Base-by-base conservation (phyloP, 2,113 vertebrate species). In the Entelurus aequoreus region DNA sequence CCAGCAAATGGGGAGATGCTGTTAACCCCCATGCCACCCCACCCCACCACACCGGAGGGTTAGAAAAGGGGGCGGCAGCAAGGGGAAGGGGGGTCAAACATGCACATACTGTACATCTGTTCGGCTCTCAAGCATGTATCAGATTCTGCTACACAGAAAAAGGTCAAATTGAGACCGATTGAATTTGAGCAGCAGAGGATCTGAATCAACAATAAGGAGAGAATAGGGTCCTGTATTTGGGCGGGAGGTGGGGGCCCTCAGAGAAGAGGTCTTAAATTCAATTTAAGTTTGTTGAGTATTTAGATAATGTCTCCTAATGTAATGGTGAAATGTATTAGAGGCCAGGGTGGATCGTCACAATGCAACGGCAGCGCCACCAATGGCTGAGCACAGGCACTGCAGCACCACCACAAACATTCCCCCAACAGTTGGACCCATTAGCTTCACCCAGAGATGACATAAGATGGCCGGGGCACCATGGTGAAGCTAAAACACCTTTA, bases 281-380 rank as follows among this genome's bases (percentile, higher is more conserved):
- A 90, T 91, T 89, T 87, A 76, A 85, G 74, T 83, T 82, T 85
- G 84, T 89, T 78, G 85, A 89, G 85, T 84, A 87, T 87, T 88
- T 86, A 88, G 88, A 90, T 87, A 87, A 88, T 89, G 84, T 87
- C 81, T 69, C 63, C 80, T 86, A 86, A 90, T 84, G 78, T 73
- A 84, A 87, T 86, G 78, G 51, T 12, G 61, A 56, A 66, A 58
- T 49, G 69, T 69, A 72, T 77, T 75, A 71, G 74, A 63, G 65
- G 75, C 69, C 72, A 80, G 10, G 6, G 6, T 8, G 42, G 42
- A 73, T 37, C 19, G 75, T 68, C 75, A 79, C 72, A 79, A 52
- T 72, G 84, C 68, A 82, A 78, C 85, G 81, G 79, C 87, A 90
- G 86, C 80, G 68, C 84, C 86, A 81, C 81, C 88, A 86, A 79